Percentiles rank a stretch among this genome's conserved stretches.
Evolutionary conservation across 92 coral and sea anemone genomes (phyloP).

Genomic region (Heliopora coerulea): DNA sequence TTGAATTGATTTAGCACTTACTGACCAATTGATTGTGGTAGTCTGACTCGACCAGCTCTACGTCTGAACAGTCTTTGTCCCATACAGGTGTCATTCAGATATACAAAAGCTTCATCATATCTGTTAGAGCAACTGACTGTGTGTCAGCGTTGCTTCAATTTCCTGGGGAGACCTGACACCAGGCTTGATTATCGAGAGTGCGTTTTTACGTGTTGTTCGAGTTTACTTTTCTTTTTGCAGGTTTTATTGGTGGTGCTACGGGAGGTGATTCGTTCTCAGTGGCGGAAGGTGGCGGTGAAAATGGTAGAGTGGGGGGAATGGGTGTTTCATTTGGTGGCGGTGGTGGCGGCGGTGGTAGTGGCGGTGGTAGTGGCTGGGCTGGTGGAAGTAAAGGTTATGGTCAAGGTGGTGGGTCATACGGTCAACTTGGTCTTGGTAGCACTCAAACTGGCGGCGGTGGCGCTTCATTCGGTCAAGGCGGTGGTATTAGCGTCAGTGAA

Average conservation of each 20-base stretch:
- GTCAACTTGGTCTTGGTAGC: not conserved
- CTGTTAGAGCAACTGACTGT: too few species aligned
- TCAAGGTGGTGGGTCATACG: not conserved
- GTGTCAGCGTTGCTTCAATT: too few species aligned
- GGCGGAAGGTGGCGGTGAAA: not conserved
- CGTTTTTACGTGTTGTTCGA: too few species aligned
- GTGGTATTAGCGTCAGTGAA: not conserved
- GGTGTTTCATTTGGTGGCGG: not conserved
- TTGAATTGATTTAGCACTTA: too few species aligned
- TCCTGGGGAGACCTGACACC: too few species aligned
- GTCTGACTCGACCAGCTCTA: too few species aligned
- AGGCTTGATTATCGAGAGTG: too few species aligned
- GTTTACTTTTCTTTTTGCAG: not conserved
- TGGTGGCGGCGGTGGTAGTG: slow-evolving; percentile 1
- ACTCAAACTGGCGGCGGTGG: not conserved
- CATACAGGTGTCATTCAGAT: too few species aligned
- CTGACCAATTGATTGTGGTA: too few species aligned
- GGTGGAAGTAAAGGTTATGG: slow-evolving; percentile 12
- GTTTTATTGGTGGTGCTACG: not conserved
- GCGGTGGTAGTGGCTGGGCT: not conserved
- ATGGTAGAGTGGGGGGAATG: not conserved
- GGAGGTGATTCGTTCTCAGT: slow-evolving; percentile 4
- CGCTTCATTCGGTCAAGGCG: not conserved
- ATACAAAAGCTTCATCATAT: too few species aligned
- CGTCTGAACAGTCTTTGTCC: too few species aligned